Percentiles rank a stretch among this genome's conserved stretches.
Conservation (phyloP, 2,113 vertebrate genomes). For the Actinemys pallida region DNA sequence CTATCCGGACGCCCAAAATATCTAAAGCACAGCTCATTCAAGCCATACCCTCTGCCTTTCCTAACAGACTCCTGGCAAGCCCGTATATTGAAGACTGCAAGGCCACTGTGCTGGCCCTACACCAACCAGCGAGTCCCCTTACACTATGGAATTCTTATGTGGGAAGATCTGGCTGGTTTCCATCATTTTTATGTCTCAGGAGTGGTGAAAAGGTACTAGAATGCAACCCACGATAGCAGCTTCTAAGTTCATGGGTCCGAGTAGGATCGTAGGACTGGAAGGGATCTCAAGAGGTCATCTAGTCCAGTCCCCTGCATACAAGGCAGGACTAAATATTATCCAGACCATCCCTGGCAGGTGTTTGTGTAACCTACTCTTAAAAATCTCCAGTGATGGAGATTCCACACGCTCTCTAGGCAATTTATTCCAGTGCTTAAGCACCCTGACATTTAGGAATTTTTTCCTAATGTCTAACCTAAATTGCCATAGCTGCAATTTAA, state of each 20-base stretch:
- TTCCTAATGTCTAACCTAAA: too few species aligned
- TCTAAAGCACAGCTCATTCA: not conserved
- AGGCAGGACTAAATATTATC: too few species aligned
- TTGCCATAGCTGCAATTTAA: too few species aligned
- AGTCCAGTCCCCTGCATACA: too few species aligned
- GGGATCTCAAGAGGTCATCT: too few species aligned
- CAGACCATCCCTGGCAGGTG: too few species aligned
- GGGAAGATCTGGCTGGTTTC: not conserved
- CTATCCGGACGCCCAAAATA: not conserved
- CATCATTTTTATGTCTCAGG: not conserved
- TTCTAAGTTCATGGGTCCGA: not conserved
- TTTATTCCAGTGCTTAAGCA: too few species aligned
- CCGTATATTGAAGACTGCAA: not conserved
- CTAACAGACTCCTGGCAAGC: not conserved
- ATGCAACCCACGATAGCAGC: not conserved
- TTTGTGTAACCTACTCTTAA: too few species aligned
- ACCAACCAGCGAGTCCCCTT: not conserved
- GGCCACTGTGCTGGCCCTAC: not conserved
- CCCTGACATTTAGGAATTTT: too few species aligned
- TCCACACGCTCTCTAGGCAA: too few species aligned
- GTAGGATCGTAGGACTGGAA: not conserved
- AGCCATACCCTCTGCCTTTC: not conserved
- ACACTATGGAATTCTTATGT: accelerated
- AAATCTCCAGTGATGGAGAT: too few species aligned
- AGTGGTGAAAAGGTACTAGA: not conserved